Evolutionary conservation across 2,888 invertebrate genomes (phyloP).

Genomic region (Mesoligia furuncula): DNA sequence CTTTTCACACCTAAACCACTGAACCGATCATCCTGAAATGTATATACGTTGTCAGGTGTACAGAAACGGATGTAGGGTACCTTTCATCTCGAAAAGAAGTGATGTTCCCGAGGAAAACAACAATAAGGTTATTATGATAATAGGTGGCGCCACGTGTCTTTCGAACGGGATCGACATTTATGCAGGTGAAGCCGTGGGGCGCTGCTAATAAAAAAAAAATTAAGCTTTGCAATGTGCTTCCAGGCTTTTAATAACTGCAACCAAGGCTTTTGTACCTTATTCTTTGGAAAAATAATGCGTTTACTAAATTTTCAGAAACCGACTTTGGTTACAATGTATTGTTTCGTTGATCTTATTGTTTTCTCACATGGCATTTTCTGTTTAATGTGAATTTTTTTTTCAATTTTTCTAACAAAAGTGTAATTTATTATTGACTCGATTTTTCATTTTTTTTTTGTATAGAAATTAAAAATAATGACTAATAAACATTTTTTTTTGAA

Average conservation of each 20-base stretch:
- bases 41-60: no score
- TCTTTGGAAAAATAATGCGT: conserved; percentile 36
- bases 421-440: not conserved
- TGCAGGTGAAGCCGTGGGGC: no score
- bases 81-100: no score
- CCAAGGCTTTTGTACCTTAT: not conserved
- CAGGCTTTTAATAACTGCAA: conserved; percentile 18
- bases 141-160: no score
- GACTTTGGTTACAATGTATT: conserved; percentile 19
- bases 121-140: no score
- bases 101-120: no score
- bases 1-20: no score
- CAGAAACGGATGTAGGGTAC: no score
- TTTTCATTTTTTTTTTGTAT: no score
- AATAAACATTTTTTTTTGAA: not conserved
- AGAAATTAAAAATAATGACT: not conserved
- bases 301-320: conserved; percentile 34
- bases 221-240: not conserved
- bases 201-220: not conserved
- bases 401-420: not conserved
- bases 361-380: not conserved
- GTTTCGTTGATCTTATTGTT: conserved; percentile 12
- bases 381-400: no score
- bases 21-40: no score
- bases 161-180: no score